phyloP scores from a whole-genome alignment of 1,140 invertebrate genomes.

The Sarcophaga bullata region DNA sequence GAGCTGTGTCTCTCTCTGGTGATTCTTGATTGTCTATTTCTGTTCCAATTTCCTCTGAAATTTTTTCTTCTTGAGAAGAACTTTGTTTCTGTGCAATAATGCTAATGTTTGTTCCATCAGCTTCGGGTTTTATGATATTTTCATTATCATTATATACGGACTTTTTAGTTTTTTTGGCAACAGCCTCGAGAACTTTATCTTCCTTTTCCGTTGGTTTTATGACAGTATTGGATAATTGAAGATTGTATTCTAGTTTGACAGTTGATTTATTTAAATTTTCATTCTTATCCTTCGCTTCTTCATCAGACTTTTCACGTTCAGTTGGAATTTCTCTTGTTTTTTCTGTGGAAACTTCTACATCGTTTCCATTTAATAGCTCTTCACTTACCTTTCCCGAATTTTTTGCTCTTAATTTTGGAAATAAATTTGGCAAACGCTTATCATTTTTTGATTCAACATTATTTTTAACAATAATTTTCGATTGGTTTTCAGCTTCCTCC shows the following conservation, averaged over 20 bases:
- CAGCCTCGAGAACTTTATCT: constrained; percentile 59
- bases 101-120: not conserved
- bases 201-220: constrained; percentile 34
- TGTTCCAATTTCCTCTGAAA: not conserved
- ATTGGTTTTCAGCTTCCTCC: not conserved
- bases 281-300: not conserved
- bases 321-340: not conserved
- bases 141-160: constrained; percentile 51
- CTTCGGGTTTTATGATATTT: not conserved
- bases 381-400: constrained; percentile 29
- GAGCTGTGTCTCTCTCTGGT: not conserved
- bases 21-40: not conserved
- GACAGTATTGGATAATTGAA: not conserved
- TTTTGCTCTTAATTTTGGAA: constrained; percentile 36
- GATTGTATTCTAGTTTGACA: constrained; percentile 7
- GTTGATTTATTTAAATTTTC: constrained; percentile 6
- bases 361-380: not conserved
- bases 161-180: constrained; percentile 62
- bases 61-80: not conserved
- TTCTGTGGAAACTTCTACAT: not conserved
- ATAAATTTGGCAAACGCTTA: constrained; percentile 24
- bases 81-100: too few species aligned
- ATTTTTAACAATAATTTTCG: not conserved
- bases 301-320: not conserved
- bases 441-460: constrained; percentile 30